A percentile compares a stretch with the other conserved stretches of the same genome.
Evolutionary conservation across 1,140 invertebrate species (phyloP).

Genomic region (Drosophila guanche): DNA sequence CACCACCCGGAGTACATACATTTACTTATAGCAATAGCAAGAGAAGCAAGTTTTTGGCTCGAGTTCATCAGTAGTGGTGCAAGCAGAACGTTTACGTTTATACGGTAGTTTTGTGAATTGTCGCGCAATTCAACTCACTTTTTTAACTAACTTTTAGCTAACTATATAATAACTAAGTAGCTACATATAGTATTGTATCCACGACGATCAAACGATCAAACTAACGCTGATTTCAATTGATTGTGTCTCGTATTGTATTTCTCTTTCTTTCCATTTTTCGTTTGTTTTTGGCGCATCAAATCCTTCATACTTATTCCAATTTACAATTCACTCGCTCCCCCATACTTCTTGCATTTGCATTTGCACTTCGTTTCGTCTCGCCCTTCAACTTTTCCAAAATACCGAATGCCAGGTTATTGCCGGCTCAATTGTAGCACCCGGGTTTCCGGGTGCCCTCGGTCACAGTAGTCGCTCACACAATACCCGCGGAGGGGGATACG

Average conservation of each 20-base stretch:
- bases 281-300: conserved; percentile 20
- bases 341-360: conserved; percentile 15
- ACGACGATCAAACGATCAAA: conserved; percentile 14
- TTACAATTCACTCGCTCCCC: conserved; percentile 27
- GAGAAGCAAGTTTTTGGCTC: conserved; percentile 52
- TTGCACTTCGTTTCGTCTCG: conserved; percentile 30
- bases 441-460: conserved; percentile 75
- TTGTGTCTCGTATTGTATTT: conserved; percentile 71
- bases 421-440: conserved; percentile 80
- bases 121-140: conserved; percentile 9
- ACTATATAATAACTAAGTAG: conserved; percentile 18
- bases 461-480: conserved; percentile 79
- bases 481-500: conserved; percentile 61
- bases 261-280: conserved; percentile 63
- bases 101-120: conserved; percentile 31
- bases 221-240: conserved; percentile 36
- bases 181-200: background rate
- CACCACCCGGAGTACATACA: conserved; percentile 74
- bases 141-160: conserved; percentile 36
- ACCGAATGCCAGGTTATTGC: conserved; percentile 70
- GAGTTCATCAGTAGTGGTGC: conserved; percentile 53
- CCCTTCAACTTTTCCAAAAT: conserved; percentile 18
- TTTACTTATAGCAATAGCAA: conserved; percentile 61
- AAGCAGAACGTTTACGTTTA: conserved; percentile 45
- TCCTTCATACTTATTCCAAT: conserved; percentile 2